Evolutionary conservation across 2,797 vertebrate genomes (phyloP).

Genomic region (Botia almorhae): DNA sequence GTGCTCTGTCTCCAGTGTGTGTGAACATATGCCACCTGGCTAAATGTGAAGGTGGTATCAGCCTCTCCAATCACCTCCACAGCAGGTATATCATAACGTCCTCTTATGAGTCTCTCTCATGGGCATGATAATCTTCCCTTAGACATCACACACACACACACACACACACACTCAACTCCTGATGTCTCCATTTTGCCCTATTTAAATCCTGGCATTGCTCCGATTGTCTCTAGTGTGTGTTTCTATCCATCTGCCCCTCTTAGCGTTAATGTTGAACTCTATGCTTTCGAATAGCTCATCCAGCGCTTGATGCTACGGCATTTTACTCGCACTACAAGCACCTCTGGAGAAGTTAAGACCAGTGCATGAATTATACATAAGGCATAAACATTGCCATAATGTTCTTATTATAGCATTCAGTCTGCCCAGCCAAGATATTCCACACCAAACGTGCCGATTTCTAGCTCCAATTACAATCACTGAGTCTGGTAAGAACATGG

Average conservation of each 20-base stretch:
- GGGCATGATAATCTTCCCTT: conserved; percentile 11
- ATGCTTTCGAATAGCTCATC: conserved; percentile 21
- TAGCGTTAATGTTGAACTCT: conserved; percentile 25
- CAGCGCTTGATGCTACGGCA: not conserved
- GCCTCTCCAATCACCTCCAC: conserved; percentile 15
- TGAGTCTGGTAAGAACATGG: not conserved
- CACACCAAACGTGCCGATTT: conserved; percentile 2
- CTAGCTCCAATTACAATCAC: conserved; percentile 9
- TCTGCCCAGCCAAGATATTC: conserved; percentile 15
- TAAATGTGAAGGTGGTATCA: conserved; percentile 5
- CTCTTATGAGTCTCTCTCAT: not conserved
- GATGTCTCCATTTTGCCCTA: conserved; percentile 18
- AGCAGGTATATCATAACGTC: not conserved
- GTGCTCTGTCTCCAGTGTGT: conserved; percentile 6
- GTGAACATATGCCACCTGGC: conserved; percentile 21
- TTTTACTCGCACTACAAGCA: conserved; percentile 49
- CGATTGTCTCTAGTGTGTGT: conserved; percentile 25
- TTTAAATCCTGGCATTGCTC: conserved; percentile 27
- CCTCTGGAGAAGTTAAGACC: conserved; percentile 50
- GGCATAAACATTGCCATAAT: conserved; percentile 55
- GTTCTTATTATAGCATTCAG: conserved; percentile 54
- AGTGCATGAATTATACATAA: conserved; percentile 56
- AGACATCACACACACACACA: conserved; percentile 12
- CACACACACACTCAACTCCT: conserved; percentile 4
- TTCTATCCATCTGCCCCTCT: conserved; percentile 9